Conservation (phyloP, 1,140 invertebrate genomes). For the Brachionus calyciflorus region DNA sequence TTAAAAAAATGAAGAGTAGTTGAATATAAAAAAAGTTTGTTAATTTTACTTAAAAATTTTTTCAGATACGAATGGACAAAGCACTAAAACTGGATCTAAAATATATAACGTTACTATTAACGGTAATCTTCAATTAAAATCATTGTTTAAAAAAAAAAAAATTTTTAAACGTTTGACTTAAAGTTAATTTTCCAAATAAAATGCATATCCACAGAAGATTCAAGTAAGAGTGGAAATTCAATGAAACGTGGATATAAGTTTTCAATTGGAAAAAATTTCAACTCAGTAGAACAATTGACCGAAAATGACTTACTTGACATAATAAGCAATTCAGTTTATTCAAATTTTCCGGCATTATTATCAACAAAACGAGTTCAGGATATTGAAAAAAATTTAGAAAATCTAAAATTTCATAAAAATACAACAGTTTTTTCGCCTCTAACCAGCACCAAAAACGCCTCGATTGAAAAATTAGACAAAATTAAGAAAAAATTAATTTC, state of each 20-base stretch:
- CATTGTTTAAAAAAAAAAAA: too few relatives aligned
- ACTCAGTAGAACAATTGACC: background rate
- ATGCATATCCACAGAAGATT: background rate
- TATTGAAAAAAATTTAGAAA: constrained; percentile 13
- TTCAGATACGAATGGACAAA: too few relatives aligned
- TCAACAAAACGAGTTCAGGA: constrained; percentile 9
- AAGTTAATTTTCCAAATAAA: too few relatives aligned
- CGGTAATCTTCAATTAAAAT: too few relatives aligned
- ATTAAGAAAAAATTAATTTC: constrained; percentile 9
- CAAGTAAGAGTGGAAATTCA: background rate
- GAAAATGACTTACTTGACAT: constrained; percentile 22
- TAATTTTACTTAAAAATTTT: too few relatives aligned
- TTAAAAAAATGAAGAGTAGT: too few relatives aligned
- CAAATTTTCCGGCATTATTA: constrained; percentile 10
- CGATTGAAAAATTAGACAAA: background rate
- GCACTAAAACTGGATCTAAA: too few relatives aligned
- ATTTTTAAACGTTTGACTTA: too few relatives aligned
- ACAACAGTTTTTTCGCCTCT: background rate
- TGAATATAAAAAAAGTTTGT: too few relatives aligned
- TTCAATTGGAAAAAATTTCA: constrained; percentile 13
- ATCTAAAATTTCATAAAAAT: too few relatives aligned
- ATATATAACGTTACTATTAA: too few relatives aligned
- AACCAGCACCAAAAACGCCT: background rate
- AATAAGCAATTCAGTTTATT: constrained; percentile 8
- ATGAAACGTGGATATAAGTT: constrained; percentile 16